These are phyloP conservation scores for Leptinotarsa haldemani DNA, from an alignment of 2,888 invertebrate species.

Conservation along the genomic window DNA sequence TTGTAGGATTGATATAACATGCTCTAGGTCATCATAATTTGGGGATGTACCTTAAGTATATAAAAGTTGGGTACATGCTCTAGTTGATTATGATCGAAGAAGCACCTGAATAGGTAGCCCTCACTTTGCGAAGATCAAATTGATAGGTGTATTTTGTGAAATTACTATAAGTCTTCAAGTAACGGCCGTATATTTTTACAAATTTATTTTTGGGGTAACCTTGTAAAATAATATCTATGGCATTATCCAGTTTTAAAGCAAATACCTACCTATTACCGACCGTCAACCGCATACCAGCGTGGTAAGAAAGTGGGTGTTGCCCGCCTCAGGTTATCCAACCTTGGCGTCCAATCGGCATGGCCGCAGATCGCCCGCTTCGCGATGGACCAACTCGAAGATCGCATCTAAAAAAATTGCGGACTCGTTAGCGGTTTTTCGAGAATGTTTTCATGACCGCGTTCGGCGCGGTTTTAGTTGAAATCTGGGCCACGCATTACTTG, in stretches of 20 bases:
- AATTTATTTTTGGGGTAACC: too few relatives aligned
- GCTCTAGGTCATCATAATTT: too few relatives aligned
- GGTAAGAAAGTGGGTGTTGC: constrained; percentile 7
- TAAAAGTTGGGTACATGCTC: too few relatives aligned
- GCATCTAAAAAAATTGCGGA: background rate
- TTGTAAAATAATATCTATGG: background rate
- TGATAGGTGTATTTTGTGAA: too few relatives aligned
- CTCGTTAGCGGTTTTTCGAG: constrained; percentile 4
- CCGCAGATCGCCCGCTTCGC: background rate
- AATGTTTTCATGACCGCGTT: background rate
- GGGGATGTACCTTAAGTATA: too few relatives aligned
- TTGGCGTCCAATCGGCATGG: background rate
- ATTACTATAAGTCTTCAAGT: too few relatives aligned
- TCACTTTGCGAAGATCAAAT: too few relatives aligned
- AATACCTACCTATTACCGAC: background rate
- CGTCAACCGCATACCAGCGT: constrained; percentile 1
- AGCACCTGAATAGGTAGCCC: too few relatives aligned
- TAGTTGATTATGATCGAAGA: too few relatives aligned
- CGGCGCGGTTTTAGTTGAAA: background rate
- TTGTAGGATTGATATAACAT: too few relatives aligned
- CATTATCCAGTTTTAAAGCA: background rate
- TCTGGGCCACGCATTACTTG: too few relatives aligned
- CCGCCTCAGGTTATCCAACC: background rate
- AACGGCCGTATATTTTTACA: too few relatives aligned
- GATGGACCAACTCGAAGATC: background rate